Percentiles rank a stretch among this genome's conserved stretches.
Conservation (phyloP, 1,140 invertebrate genomes). For the Diplogasteroides magnus region DNA sequence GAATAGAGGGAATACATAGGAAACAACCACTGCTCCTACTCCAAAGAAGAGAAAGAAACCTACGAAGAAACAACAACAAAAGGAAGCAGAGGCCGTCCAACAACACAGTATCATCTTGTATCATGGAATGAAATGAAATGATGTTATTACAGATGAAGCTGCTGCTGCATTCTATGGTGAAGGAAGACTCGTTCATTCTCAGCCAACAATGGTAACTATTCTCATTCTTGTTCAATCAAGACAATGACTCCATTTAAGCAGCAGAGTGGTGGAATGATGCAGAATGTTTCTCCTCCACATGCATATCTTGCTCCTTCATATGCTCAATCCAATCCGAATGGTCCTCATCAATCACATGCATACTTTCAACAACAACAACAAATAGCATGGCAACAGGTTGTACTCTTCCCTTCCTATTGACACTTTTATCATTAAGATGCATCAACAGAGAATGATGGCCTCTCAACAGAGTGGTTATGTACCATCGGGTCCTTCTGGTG, state of each 20-base stretch:
- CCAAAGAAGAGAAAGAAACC: slow-evolving; percentile 30
- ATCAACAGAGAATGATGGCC: slow-evolving; percentile 20
- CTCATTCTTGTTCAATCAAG: not conserved
- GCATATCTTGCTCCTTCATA: slow-evolving; percentile 14
- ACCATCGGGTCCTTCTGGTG: not conserved
- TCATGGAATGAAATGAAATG: slow-evolving; percentile 15
- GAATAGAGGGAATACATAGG: no score
- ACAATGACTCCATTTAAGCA: no score
- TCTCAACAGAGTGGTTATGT: slow-evolving; percentile 14
- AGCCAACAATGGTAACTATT: not conserved
- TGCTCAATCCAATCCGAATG: slow-evolving; percentile 1
- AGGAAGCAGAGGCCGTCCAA: slow-evolving; percentile 20
- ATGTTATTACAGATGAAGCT: slow-evolving; percentile 19
- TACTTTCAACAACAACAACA: slow-evolving; percentile 26
- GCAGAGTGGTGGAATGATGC: slow-evolving; percentile 8
- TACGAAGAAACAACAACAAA: slow-evolving; percentile 23
- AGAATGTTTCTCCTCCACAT: slow-evolving; percentile 14
- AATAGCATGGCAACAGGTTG: not conserved
- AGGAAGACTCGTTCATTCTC: not conserved
- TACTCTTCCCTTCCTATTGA: slow-evolving; percentile 1
- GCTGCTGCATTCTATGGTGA: not conserved
- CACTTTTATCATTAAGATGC: slow-evolving; percentile 4
- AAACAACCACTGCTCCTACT: slow-evolving; percentile 5
- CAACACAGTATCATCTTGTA: slow-evolving; percentile 1
- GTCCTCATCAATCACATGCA: slow-evolving; percentile 5